Evolutionary conservation across 2,113 vertebrate genomes (phyloP).

Genomic region (Silurus asotus): DNA sequence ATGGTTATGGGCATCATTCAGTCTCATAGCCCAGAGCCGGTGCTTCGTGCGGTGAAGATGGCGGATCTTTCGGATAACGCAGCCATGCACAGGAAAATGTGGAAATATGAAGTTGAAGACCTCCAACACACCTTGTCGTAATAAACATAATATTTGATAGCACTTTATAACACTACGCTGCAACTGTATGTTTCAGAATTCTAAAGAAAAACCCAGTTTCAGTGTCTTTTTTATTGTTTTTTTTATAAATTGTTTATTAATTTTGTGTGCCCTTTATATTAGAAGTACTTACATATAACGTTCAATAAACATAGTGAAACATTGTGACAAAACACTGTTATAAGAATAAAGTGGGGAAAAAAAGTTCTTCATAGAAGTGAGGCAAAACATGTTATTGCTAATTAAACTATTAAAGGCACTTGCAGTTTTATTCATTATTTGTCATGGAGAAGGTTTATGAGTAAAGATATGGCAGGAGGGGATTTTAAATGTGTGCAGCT

Average conservation of each 20-base stretch:
- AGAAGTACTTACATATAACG: not conserved
- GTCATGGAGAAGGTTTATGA: too few relatives aligned
- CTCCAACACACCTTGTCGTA: constrained; percentile 78
- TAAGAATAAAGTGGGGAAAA: not conserved
- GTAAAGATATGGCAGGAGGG: not conserved
- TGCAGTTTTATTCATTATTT: not conserved
- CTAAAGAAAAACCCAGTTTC: too few relatives aligned
- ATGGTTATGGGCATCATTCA: constrained; percentile 91
- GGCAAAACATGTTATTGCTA: not conserved
- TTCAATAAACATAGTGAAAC: not conserved
- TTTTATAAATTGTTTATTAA: constrained; percentile 8
- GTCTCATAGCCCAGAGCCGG: constrained; percentile 80
- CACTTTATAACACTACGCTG: not conserved
- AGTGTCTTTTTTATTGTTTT: not conserved
- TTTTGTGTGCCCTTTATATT: not conserved
- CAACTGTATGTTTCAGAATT: not conserved
- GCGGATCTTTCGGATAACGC: constrained; percentile 85
- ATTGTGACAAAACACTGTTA: not conserved
- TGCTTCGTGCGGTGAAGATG: constrained; percentile 88
- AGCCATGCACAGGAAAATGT: constrained; percentile 75
- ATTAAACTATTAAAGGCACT: constrained; percentile 13
- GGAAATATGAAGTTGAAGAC: constrained; percentile 89
- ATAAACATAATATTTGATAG: constrained; percentile 5
- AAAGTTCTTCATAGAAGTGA: not conserved
- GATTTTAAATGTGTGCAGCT: not conserved